Conservation (phyloP, 2,113 vertebrate genomes). For the Felis catus region F.catus_Fca126_mat1.0 CM031417.1:40039501-40040000, state of each 20-base stretch:
- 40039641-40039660: not conserved
- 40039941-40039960: not conserved
- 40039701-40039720: not conserved
- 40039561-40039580: not conserved
- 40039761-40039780: too few species aligned
- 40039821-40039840: not conserved
- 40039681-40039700: not conserved
- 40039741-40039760: not conserved
- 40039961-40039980: not conserved
- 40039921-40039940: not conserved
- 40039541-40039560: not conserved
- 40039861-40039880: not conserved
- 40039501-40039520: not conserved
- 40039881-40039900: not conserved
- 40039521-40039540: too few species aligned
- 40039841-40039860: accelerated
- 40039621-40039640: not conserved
- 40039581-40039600: not conserved
- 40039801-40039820: not conserved
- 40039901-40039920: not conserved
- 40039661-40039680: not conserved
- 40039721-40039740: not conserved
- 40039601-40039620: not conserved
- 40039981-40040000: not conserved
- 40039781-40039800: not conserved